Percentiles rank a stretch among this genome's conserved stretches.
Conservation (phyloP, 2,888 invertebrate species). For the Dynastes maya region DNA sequence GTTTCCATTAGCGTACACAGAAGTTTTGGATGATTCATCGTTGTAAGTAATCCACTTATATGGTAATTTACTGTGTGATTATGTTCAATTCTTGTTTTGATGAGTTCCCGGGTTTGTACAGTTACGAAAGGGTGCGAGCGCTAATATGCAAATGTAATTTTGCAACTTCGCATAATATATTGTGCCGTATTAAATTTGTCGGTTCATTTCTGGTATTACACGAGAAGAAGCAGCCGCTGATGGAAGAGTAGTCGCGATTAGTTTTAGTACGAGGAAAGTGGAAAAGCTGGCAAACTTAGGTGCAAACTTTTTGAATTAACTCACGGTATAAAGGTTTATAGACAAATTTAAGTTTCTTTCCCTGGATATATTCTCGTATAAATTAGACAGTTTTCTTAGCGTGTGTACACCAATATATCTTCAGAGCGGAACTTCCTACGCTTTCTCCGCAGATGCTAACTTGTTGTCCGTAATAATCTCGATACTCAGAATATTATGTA, state of each 20-base stretch:
- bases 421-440: too few species aligned
- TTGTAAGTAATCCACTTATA: conserved; percentile 71
- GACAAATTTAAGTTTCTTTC: background rate
- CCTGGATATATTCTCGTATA: background rate
- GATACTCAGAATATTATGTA: too few species aligned
- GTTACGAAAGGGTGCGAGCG: conserved; percentile 6
- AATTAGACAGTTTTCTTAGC: conserved; percentile 1
- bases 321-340: conserved; percentile 4
- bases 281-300: conserved; percentile 34
- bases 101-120: conserved; percentile 27
- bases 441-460: too few species aligned
- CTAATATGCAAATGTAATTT: conserved; percentile 45
- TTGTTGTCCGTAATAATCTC: too few species aligned
- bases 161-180: conserved; percentile 42
- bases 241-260: conserved; percentile 24
- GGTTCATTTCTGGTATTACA: conserved; percentile 27
- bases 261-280: conserved; percentile 26
- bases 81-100: conserved; percentile 44
- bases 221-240: background rate
- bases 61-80: conserved; percentile 46
- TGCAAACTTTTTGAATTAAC: conserved; percentile 21
- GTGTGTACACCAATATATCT: background rate
- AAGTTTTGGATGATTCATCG: conserved; percentile 80
- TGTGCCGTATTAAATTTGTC: conserved; percentile 14
- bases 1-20: conserved; percentile 97